These are phyloP conservation scores for Chymomyza procnemis DNA, from an alignment of 2,888 invertebrate species.

Conservation along the genomic window DNA sequence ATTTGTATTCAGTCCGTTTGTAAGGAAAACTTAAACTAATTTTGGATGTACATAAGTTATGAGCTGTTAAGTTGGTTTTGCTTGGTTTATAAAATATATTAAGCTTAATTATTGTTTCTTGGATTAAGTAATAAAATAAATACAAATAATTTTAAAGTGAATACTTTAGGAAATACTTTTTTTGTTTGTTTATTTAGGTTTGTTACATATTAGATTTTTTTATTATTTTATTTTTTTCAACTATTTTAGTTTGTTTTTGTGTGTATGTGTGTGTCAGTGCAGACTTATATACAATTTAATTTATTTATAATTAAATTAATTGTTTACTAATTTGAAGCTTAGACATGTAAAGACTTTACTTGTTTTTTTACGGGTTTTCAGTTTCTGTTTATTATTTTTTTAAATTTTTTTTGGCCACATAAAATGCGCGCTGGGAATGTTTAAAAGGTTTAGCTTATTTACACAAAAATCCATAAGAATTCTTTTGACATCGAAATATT, in stretches of 20 bases:
- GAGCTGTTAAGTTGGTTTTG: not conserved
- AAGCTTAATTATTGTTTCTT: not conserved
- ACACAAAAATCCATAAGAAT: not conserved
- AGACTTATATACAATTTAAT: not conserved
- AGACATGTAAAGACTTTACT: not conserved
- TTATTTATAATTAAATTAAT: not conserved
- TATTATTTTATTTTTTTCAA: constrained; percentile 39
- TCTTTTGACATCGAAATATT: not conserved
- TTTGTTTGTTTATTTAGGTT: constrained; percentile 7
- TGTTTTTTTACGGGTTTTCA: not conserved
- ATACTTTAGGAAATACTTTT: constrained; percentile 51
- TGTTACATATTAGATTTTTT: not conserved
- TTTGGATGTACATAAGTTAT: not conserved
- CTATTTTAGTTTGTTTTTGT: constrained; percentile 46
- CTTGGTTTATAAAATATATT: not conserved
- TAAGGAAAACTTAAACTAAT: not conserved
- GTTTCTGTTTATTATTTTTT: not conserved
- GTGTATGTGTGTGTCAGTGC: not conserved
- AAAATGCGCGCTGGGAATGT: not conserved
- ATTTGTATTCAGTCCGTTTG: not conserved
- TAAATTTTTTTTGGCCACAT: not conserved
- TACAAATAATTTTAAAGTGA: constrained; percentile 28
- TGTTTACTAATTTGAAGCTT: not conserved
- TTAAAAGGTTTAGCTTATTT: not conserved
- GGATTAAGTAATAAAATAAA: constrained; percentile 7